phyloP scores from a whole-genome alignment of 2,113 vertebrate species.

The Lethenteron camtschaticum region DNA sequence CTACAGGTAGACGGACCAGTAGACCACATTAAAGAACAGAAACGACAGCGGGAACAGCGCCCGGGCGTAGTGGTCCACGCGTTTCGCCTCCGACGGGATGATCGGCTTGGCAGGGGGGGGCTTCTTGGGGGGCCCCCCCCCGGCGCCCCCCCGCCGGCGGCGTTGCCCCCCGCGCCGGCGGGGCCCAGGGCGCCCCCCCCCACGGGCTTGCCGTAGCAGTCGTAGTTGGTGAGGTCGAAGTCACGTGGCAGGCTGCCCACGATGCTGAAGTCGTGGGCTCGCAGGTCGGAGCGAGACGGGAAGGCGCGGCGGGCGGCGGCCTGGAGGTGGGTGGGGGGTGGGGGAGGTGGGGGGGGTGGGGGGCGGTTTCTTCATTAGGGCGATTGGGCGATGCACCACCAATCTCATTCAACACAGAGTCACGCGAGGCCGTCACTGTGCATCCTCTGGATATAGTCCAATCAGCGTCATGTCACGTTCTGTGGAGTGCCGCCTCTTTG shows the following conservation, averaged over 20 bases:
- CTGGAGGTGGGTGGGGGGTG: not conserved
- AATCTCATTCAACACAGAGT: no score
- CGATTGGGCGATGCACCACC: no score
- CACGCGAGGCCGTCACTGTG: no score
- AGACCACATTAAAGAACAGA: conserved; percentile 95
- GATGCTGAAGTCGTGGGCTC: conserved; percentile 96
- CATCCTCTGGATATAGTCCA: no score
- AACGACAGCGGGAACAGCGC: conserved; percentile 92
- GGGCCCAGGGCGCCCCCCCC: conserved; percentile 33
- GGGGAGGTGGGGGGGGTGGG: not conserved
- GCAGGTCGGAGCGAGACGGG: conserved; percentile 39
- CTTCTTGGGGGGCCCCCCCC: conserved; percentile 38
- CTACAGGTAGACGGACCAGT: conserved; percentile 91
- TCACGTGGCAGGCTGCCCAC: conserved; percentile 90
- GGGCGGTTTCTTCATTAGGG: no score
- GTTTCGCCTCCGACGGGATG: conserved; percentile 82
- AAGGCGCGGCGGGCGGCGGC: not conserved
- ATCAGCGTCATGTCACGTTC: no score
- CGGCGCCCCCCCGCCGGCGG: conserved; percentile 9
- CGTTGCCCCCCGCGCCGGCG: conserved; percentile 56
- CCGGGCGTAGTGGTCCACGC: conserved; percentile 73
- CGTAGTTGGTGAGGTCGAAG: conserved; percentile 95
- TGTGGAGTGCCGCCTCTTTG: no score
- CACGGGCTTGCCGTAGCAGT: conserved; percentile 91
- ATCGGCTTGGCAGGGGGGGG: conserved; percentile 75